These are phyloP conservation scores for Junonia oenone DNA, from an alignment of 2,888 invertebrate genomes.

Conservation along the genomic window DNA sequence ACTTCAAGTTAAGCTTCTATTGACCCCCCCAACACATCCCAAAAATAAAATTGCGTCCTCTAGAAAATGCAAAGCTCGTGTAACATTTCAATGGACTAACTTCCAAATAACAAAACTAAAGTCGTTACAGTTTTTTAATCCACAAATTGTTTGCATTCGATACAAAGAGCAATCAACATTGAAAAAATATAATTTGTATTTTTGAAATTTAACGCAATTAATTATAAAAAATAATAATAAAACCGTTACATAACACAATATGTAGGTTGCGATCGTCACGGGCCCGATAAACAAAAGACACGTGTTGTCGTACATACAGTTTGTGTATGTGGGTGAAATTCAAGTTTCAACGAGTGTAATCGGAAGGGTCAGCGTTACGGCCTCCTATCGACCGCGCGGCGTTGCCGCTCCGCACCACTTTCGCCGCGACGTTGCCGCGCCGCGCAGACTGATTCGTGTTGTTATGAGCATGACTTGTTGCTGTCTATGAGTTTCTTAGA, in stretches of 20 bases:
- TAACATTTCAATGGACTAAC: no score
- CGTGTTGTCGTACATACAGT: constrained; percentile 11
- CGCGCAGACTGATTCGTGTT: constrained; percentile 24
- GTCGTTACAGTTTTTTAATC: no score
- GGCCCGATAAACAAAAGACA: constrained; percentile 21
- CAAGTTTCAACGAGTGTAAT: constrained; percentile 10
- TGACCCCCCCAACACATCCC: no score
- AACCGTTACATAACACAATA: constrained; percentile 1
- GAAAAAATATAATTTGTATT: not conserved
- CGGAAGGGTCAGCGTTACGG: constrained; percentile 49
- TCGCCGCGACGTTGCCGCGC: constrained; percentile 59
- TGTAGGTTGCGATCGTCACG: constrained; percentile 3
- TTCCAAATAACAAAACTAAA: no score
- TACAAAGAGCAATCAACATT: no score
- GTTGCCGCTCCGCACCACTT: constrained; percentile 53
- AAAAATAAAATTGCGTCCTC: no score
- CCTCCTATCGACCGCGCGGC: constrained; percentile 46
- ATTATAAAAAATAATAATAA: not conserved
- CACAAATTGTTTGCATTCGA: no score
- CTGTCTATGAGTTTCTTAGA: constrained; percentile 32
- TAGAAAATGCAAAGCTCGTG: no score
- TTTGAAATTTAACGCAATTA: not conserved
- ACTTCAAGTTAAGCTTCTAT: no score
- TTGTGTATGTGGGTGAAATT: constrained; percentile 3
- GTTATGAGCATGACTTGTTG: constrained; percentile 54